Evolutionary conservation across 2,888 invertebrate genomes (phyloP).

Genomic region (Kryphioiulus occultus): DNA sequence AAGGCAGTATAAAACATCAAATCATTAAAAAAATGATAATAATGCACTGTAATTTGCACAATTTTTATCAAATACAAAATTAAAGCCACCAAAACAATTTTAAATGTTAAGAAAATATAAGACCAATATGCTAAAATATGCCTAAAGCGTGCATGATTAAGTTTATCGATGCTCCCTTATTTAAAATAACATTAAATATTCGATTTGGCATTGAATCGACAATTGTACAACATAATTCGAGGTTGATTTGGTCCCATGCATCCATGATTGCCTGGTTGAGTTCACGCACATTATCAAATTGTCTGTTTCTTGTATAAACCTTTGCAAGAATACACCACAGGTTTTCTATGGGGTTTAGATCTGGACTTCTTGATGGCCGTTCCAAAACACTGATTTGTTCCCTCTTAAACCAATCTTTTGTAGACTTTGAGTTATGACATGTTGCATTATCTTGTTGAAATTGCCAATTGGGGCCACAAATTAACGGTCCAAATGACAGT

Average conservation of each 20-base stretch:
- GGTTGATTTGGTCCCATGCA: not conserved
- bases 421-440: not conserved
- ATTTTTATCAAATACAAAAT: no score
- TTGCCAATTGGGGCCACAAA: not conserved
- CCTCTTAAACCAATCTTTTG: not conserved
- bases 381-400: not conserved
- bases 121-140: no score
- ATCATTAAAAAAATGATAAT: no score
- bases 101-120: no score
- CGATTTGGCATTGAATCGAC: no score
- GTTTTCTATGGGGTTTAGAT: slow-evolving; percentile 15
- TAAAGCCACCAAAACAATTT: no score
- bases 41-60: no score
- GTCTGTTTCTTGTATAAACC: not conserved
- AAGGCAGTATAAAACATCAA: no score
- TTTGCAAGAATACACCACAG: not conserved
- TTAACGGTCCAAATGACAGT: not conserved
- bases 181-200: no score
- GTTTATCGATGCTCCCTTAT: no score
- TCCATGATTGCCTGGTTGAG: not conserved
- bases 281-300: not conserved
- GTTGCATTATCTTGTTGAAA: not conserved
- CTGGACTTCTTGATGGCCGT: not conserved
- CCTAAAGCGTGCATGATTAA: no score
- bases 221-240: no score